Percentiles rank a stretch among this genome's conserved stretches.
Conservation (phyloP, 1,140 invertebrate species). For the Drosophila ambigua region DNA sequence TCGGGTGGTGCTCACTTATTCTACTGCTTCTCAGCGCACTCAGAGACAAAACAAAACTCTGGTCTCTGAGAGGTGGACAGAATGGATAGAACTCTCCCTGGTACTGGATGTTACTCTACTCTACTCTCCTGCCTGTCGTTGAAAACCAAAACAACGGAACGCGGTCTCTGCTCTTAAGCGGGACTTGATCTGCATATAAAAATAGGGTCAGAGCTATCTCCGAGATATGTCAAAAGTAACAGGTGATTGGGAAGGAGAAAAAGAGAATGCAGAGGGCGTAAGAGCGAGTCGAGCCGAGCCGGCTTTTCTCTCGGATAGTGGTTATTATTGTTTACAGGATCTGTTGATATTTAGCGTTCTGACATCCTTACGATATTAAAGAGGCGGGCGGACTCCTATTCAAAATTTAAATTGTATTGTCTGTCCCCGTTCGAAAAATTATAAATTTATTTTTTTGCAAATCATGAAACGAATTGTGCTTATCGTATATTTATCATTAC, state of each 20-base stretch:
- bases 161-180: slow-evolving; percentile 68
- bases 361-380: too few species aligned
- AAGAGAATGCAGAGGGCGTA: slow-evolving; percentile 57
- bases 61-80: neutral
- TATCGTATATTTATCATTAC: too few species aligned
- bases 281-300: slow-evolving; percentile 58
- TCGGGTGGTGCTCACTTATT: slow-evolving; percentile 57
- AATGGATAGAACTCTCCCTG: slow-evolving; percentile 61
- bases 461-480: too few species aligned
- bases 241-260: slow-evolving; percentile 64
- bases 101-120: slow-evolving; percentile 16
- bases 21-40: slow-evolving; percentile 52
- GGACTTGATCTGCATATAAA: slow-evolving; percentile 79
- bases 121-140: slow-evolving; percentile 43
- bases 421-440: too few species aligned
- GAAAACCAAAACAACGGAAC: slow-evolving; percentile 18
- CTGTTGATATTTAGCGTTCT: slow-evolving; percentile 34
- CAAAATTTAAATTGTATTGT: neutral
- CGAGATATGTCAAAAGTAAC: slow-evolving; percentile 73
- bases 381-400: neutral
- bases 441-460: too few species aligned
- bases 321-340: slow-evolving; percentile 55
- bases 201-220: slow-evolving; percentile 69
- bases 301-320: slow-evolving; percentile 53
- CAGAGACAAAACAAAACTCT: slow-evolving; percentile 13